Percentiles rank a stretch among this genome's conserved stretches.
These are phyloP conservation scores for Sorex araneus DNA, from an alignment of 2,113 vertebrate species.

Conservation along the genomic window DNA sequence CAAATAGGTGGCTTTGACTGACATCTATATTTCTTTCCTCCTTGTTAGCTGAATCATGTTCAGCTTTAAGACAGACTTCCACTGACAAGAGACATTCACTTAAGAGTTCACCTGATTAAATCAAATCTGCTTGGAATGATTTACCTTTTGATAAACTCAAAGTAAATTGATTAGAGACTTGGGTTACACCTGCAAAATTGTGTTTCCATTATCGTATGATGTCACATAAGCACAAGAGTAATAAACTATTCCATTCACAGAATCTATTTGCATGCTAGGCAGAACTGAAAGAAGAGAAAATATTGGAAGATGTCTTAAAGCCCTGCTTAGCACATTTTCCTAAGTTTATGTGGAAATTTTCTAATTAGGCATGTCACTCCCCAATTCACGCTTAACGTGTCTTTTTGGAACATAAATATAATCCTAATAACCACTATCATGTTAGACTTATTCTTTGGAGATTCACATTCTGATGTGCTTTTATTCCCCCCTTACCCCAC, in stretches of 20 bases:
- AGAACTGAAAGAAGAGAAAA: neutral
- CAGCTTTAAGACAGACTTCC: too few relatives aligned
- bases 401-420: neutral
- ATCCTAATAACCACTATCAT: neutral
- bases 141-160: conserved; percentile 23
- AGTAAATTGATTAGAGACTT: neutral
- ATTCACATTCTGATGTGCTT: neutral
- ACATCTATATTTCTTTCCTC: neutral
- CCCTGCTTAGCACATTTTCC: neutral
- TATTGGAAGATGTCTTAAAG: neutral
- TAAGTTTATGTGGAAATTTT: neutral
- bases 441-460: conserved; percentile 4
- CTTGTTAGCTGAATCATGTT: neutral
- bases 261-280: neutral
- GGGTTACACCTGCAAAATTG: neutral
- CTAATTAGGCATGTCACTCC: neutral
- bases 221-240: neutral
- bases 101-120: neutral
- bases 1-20: neutral
- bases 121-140: neutral
- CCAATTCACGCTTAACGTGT: neutral
- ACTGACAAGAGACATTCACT: neutral
- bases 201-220: neutral
- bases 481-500: neutral
- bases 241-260: neutral